A percentile compares a stretch with the other conserved stretches of the same genome.
These are phyloP conservation scores for Mercenaria mercenaria DNA, from an alignment of 1,140 invertebrate species.

Conservation along the genomic window DNA sequence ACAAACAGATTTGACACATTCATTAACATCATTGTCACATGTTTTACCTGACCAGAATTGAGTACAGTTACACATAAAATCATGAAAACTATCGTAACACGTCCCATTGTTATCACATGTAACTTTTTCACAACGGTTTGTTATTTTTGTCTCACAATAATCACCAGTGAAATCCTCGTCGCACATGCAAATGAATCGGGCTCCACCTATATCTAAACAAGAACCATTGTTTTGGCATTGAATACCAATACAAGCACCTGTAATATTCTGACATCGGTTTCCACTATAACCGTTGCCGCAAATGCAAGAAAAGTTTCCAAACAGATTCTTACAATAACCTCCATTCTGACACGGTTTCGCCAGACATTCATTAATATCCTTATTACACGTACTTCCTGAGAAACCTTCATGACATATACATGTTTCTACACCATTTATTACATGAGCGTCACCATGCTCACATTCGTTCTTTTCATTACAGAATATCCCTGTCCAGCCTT, in stretches of 20 bases:
- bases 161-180: constrained; percentile 17
- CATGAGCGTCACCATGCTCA: neutral
- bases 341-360: constrained; percentile 25
- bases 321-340: neutral
- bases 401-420: constrained; percentile 39
- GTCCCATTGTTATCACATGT: constrained; percentile 33
- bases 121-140: constrained; percentile 13
- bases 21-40: constrained; percentile 49
- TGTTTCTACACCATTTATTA: neutral
- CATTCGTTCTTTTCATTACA: constrained; percentile 31
- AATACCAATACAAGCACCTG: neutral
- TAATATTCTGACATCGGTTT: neutral
- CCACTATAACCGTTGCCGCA: constrained; percentile 25
- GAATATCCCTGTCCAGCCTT: constrained; percentile 28
- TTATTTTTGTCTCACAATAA: constrained; percentile 33
- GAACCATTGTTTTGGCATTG: constrained; percentile 51
- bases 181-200: constrained; percentile 35
- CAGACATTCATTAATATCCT: constrained; percentile 47
- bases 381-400: neutral
- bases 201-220: constrained; percentile 40
- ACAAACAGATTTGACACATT: constrained; percentile 32
- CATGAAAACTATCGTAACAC: neutral
- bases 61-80: constrained; percentile 49
- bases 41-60: constrained; percentile 27
- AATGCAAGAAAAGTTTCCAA: constrained; percentile 46